Evolutionary conservation across 2,797 vertebrate genomes (phyloP).

Genomic region (Tamandua tetradactyla): DNA sequence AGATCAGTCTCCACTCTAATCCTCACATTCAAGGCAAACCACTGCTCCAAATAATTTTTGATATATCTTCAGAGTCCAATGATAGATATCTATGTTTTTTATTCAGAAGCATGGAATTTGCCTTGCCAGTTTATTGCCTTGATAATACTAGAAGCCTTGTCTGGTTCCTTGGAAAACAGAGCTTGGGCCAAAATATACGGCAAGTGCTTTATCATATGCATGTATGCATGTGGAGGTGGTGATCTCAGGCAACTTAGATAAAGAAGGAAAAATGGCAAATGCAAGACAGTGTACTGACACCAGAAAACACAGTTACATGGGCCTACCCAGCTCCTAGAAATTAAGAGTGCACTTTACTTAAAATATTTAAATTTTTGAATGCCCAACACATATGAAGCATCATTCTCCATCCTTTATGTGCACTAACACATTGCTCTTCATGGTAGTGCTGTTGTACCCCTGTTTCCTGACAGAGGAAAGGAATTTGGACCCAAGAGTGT

Average conservation of each 20-base stretch:
- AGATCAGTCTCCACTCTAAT: not conserved
- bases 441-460: not conserved
- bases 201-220: not conserved
- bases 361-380: not conserved
- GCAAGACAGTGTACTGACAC: not conserved
- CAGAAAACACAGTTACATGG: not conserved
- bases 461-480: not conserved
- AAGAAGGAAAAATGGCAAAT: not conserved
- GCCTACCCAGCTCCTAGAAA: not conserved
- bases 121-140: not conserved
- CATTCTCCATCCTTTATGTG: not conserved
- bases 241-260: not conserved
- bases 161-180: not conserved
- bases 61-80: not conserved
- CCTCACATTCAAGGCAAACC: not conserved
- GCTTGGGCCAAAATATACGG: not conserved
- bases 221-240: not conserved
- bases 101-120: not conserved
- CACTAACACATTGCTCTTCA: not conserved
- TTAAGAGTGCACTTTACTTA: not conserved
- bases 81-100: slow-evolving; percentile 19
- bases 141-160: not conserved
- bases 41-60: not conserved
- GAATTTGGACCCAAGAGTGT: not conserved
- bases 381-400: not conserved